These are phyloP conservation scores for Harmothoe impar DNA, from an alignment of 2,888 invertebrate species.

Conservation along the genomic window DNA sequence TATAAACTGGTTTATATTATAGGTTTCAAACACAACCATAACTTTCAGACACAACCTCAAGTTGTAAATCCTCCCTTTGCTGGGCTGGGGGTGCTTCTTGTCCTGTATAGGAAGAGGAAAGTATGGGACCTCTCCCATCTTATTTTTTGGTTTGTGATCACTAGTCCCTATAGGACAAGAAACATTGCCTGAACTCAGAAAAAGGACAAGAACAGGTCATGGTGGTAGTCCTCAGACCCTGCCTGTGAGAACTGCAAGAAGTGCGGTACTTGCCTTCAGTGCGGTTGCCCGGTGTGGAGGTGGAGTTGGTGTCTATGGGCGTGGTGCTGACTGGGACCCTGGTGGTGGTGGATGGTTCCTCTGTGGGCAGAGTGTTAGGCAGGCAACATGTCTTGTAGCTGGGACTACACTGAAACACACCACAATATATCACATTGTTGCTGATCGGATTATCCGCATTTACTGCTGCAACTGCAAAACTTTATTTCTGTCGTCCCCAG, in stretches of 20 bases:
- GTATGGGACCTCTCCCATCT: neutral
- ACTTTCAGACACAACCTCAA: too few species aligned
- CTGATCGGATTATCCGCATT: neutral
- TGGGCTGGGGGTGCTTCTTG: neutral
- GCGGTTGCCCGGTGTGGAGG: neutral
- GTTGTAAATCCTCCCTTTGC: neutral
- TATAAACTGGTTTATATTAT: neutral
- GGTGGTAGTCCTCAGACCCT: too few species aligned
- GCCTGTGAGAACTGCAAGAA: too few species aligned
- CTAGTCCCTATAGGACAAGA: too few species aligned
- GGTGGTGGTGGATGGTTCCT: neutral
- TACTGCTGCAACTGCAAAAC: neutral
- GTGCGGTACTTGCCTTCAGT: neutral
- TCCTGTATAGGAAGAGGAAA: neutral
- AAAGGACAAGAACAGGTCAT: too few species aligned
- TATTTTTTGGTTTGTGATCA: neutral
- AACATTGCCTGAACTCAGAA: too few species aligned
- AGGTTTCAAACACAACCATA: too few species aligned
- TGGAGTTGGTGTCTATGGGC: neutral
- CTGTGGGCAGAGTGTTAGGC: neutral
- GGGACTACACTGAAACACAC: neutral
- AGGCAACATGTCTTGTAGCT: constrained; percentile 50
- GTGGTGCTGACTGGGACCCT: neutral
- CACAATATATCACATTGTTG: neutral
- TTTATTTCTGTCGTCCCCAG: neutral